phyloP scores from a whole-genome alignment of 2,888 invertebrate species.

The Pachydiplax longipennis region DNA sequence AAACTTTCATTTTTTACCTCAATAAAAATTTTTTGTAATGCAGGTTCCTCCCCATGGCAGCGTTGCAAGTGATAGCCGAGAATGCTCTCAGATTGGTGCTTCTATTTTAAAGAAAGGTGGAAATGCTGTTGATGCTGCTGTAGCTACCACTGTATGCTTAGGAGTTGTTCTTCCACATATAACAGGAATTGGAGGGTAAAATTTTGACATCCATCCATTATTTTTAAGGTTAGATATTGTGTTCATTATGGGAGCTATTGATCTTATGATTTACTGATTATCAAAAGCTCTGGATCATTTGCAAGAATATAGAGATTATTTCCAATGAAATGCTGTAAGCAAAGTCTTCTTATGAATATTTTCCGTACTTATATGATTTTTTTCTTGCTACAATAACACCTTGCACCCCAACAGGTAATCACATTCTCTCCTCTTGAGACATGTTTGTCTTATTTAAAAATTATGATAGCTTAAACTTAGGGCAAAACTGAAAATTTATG shows the following conservation, averaged over 20 bases:
- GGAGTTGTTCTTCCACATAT: slow-evolving; percentile 76
- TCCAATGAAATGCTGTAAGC: too few relatives aligned
- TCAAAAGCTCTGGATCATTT: not conserved
- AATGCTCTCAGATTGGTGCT: slow-evolving; percentile 77
- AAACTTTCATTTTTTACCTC: too few relatives aligned
- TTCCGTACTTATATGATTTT: too few relatives aligned
- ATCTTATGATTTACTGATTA: too few relatives aligned
- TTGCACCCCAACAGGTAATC: too few relatives aligned
- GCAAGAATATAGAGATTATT: not conserved
- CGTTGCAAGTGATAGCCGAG: slow-evolving; percentile 72
- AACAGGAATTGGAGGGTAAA: slow-evolving; percentile 80
- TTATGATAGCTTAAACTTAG: too few relatives aligned
- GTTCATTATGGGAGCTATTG: not conserved
- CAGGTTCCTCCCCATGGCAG: slow-evolving; percentile 78
- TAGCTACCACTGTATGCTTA: slow-evolving; percentile 76
- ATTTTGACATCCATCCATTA: slow-evolving; percentile 8
- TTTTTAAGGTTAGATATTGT: too few relatives aligned
- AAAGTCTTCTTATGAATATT: too few relatives aligned
- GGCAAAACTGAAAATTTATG: too few relatives aligned
- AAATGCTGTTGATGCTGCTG: slow-evolving; percentile 79
- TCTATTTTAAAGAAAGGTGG: slow-evolving; percentile 73
- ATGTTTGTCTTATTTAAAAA: too few relatives aligned
- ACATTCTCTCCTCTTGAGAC: too few relatives aligned
- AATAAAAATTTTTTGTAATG: slow-evolving; percentile 4
- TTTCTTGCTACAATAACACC: too few relatives aligned